phyloP scores from a whole-genome alignment of 2,113 vertebrate genomes.

The Anser cygnoides region DNA sequence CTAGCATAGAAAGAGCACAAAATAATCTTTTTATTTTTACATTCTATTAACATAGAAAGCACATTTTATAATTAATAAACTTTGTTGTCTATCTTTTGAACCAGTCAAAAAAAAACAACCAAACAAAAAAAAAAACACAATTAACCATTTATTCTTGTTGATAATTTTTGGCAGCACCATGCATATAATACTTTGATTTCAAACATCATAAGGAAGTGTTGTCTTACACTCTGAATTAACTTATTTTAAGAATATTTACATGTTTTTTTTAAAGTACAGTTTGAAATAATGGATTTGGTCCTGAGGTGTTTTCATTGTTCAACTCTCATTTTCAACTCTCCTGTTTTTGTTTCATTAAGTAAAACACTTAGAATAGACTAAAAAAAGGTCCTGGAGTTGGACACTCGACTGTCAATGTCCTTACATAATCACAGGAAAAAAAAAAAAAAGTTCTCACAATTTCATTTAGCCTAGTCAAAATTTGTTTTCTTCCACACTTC shows the following conservation, averaged over 20 bases:
- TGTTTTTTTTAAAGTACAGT: background rate
- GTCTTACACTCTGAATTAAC: background rate
- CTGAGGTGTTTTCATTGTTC: background rate
- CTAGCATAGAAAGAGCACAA: background rate
- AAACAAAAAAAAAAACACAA: background rate
- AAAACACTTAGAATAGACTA: background rate
- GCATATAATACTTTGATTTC: background rate
- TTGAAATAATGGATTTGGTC: background rate
- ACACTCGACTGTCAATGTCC: background rate
- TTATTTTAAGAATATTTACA: background rate
- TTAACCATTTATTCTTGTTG: background rate
- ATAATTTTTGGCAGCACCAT: background rate
- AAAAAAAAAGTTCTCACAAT: background rate
- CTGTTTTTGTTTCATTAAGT: background rate
- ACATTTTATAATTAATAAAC: background rate
- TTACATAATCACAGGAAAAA: background rate
- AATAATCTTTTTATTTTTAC: background rate
- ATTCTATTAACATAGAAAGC: background rate
- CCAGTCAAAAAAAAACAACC: background rate
- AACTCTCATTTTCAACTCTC: background rate
- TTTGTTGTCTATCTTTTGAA: background rate
- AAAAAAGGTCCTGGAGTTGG: background rate
- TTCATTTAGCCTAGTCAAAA: background rate
- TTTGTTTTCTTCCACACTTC: background rate
- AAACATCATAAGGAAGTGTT: background rate